Evolutionary conservation across 2,888 invertebrate genomes (phyloP).

Genomic region (Aphelenchoides bicaudatus): DNA sequence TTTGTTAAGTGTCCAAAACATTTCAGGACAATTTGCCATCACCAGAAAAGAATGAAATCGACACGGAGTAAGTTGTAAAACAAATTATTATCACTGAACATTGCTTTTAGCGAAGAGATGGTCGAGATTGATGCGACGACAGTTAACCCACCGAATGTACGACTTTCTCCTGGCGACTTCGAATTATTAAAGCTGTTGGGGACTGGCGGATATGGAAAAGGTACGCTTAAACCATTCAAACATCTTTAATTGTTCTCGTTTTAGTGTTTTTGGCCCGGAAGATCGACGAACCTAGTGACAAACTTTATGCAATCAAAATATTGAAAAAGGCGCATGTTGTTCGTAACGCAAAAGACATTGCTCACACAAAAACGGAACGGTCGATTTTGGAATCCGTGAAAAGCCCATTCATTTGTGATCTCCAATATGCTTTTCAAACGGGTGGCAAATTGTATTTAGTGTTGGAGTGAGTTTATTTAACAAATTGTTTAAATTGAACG

Average conservation of each 20-base stretch:
- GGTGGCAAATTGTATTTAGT: constrained; percentile 91
- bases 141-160: constrained; percentile 24
- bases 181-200: constrained; percentile 22
- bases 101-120: neutral
- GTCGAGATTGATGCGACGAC: constrained; percentile 15
- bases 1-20: neutral
- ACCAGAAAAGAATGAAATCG: neutral
- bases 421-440: constrained; percentile 98
- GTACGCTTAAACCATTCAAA: no score
- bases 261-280: constrained; percentile 21
- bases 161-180: constrained; percentile 22
- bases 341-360: constrained; percentile 94
- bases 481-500: no score
- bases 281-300: constrained; percentile 14
- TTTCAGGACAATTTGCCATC: constrained; percentile 5
- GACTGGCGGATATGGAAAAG: constrained; percentile 23
- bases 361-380: constrained; percentile 95
- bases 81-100: neutral
- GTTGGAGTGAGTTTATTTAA: no score
- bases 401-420: constrained; percentile 97
- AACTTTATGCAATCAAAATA: constrained; percentile 23
- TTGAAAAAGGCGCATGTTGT: constrained; percentile 86
- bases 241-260: no score
- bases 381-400: constrained; percentile 96
- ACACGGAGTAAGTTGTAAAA: neutral